Conservation (phyloP, 2,888 invertebrate genomes). For the Epirrhoe alternata region DNA sequence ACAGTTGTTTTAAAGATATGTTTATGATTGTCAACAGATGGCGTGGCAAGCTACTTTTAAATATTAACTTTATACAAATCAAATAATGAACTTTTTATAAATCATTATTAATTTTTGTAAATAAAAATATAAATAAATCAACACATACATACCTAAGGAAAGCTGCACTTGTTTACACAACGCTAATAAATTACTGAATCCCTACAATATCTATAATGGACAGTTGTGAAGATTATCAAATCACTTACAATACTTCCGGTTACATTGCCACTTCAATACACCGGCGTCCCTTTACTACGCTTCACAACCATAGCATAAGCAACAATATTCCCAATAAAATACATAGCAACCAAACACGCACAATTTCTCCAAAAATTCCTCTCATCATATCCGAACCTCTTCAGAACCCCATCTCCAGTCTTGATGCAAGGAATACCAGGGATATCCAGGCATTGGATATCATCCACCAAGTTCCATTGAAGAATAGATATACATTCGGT, state of each 20-base stretch:
- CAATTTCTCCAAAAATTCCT: conserved; percentile 76
- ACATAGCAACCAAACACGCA: conserved; percentile 70
- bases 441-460: conserved; percentile 84
- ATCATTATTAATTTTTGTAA: too few relatives aligned
- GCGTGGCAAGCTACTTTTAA: too few relatives aligned
- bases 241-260: background rate
- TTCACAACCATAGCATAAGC: conserved; percentile 75
- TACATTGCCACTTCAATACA: conserved; percentile 62
- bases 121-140: too few relatives aligned
- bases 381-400: conserved; percentile 81
- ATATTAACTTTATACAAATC: too few relatives aligned
- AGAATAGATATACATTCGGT: conserved; percentile 88
- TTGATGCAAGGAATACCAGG: conserved; percentile 85
- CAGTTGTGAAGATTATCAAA: too few relatives aligned
- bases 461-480: conserved; percentile 86
- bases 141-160: too few relatives aligned
- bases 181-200: too few relatives aligned
- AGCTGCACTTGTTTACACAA: too few relatives aligned
- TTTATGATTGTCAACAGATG: too few relatives aligned
- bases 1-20: too few relatives aligned
- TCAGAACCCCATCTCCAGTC: conserved; percentile 86
- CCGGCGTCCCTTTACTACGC: conserved; percentile 76
- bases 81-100: too few relatives aligned
- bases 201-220: too few relatives aligned
- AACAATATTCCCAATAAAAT: conserved; percentile 66